A percentile compares a stretch with the other conserved stretches of the same genome.
These are phyloP conservation scores for Heteropelma amictum DNA, from an alignment of 2,888 invertebrate species.

Conservation along the genomic window DNA sequence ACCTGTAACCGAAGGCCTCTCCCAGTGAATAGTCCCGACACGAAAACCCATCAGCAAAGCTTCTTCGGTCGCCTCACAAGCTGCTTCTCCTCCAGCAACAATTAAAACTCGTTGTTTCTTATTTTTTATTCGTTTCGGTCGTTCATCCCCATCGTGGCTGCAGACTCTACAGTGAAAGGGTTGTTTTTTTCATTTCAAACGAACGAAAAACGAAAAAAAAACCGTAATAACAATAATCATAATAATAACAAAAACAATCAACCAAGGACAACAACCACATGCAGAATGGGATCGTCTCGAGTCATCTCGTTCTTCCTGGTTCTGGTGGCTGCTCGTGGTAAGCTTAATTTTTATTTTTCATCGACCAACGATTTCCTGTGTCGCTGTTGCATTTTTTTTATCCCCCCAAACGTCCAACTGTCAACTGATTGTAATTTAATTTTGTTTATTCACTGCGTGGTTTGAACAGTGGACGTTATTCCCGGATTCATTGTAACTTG, in stretches of 20 bases:
- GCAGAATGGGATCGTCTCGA: conserved; percentile 69
- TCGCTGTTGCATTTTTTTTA: neutral
- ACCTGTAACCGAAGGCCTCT: conserved; percentile 76
- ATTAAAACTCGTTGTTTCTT: conserved; percentile 26
- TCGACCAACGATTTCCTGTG: neutral
- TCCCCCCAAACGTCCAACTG: too few species aligned
- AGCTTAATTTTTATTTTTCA: conserved; percentile 59
- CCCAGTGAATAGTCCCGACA: conserved; percentile 77
- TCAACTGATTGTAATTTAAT: neutral
- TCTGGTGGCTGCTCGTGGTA: conserved; percentile 71
- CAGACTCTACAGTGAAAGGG: conserved; percentile 44
- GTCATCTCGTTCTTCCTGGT: conserved; percentile 69
- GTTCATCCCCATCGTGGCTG: conserved; percentile 26
- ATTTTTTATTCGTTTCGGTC: conserved; percentile 6
- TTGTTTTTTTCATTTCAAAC: conserved; percentile 19
- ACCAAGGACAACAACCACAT: conserved; percentile 58
- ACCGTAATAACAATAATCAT: too few species aligned
- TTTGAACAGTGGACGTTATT: too few species aligned
- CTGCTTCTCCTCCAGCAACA: conserved; percentile 49
- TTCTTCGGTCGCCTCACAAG: conserved; percentile 67
- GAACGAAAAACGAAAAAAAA: neutral
- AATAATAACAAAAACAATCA: conserved; percentile 13
- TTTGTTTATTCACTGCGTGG: too few species aligned
- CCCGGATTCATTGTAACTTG: too few species aligned
- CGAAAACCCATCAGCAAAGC: conserved; percentile 77